Evolutionary conservation across 2,797 vertebrate species (phyloP).

Genomic region (Karalla daura): DNA sequence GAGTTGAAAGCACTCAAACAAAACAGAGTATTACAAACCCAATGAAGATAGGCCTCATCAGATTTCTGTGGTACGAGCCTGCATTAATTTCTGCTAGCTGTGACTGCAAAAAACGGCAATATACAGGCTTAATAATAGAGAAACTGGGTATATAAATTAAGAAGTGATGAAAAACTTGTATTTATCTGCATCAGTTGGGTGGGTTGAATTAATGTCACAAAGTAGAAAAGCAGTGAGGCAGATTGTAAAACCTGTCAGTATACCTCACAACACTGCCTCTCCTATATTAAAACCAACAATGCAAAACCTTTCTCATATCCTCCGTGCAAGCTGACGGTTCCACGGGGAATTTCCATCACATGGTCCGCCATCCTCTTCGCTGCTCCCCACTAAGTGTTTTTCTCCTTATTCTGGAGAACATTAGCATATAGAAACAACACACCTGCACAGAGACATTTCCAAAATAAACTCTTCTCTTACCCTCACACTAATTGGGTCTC

Average conservation of each 20-base stretch:
- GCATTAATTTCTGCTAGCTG: neutral
- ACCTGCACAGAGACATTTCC: conserved; percentile 43
- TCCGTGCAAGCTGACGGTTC: conserved; percentile 42
- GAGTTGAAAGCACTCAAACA: neutral
- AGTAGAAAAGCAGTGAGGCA: conserved; percentile 35
- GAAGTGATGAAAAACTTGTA: conserved; percentile 4
- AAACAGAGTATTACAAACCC: neutral
- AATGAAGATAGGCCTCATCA: neutral
- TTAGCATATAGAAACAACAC: conserved; percentile 32
- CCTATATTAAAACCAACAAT: conserved; percentile 59
- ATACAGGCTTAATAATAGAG: neutral
- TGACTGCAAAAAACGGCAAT: neutral
- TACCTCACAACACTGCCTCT: conserved; percentile 36
- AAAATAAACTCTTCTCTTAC: conserved; percentile 50
- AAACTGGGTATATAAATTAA: neutral
- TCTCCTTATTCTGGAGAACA: conserved; percentile 13
- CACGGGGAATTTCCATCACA: conserved; percentile 45
- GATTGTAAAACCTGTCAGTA: conserved; percentile 36
- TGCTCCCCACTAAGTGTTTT: conserved; percentile 28
- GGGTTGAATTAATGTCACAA: conserved; percentile 15
- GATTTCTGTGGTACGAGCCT: neutral
- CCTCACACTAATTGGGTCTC: conserved; percentile 58
- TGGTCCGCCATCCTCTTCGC: conserved; percentile 18
- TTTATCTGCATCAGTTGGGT: conserved; percentile 17
- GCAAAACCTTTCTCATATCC: conserved; percentile 49